Base-by-base conservation (phyloP, 2,113 vertebrate species). In the Melanerpes aurifrons region DNA sequence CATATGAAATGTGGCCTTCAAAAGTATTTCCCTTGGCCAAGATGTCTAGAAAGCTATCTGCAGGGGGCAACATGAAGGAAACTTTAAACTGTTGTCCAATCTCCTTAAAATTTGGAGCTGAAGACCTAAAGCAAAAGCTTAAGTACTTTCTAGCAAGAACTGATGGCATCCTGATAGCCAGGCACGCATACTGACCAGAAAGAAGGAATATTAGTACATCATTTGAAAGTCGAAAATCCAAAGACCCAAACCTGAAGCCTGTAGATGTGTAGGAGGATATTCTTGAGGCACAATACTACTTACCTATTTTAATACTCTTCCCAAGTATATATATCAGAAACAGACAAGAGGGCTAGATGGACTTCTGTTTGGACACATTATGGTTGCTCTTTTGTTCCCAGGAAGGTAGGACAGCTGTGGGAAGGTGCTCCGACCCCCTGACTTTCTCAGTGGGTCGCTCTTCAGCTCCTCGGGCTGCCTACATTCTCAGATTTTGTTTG, bases 341-440 rank as follows among this genome's bases (percentile, higher is more conserved):
- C 6, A 43, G n/a, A 29, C 0, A 9, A 83, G 40, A 28, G 25
- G 18, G 15, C 15, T 66, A 16, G 8, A 5, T 2, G 11, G 20
- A 48, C 13, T n/a, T 37, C 25, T 48, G 10, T 7, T 7, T 24
- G 11, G 66, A 58, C n/a, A 35, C 0, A 0, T 3, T 20, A 12
- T 4, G 2, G 40, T 9, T n/a, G 67, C 20, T 19, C 16, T 4
- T 31, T 9, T 2, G 1, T 40, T 13, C 20, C 26, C 40, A 61
- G 40, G 40, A 75, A 32, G 31, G 7, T 48, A 47, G 5, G 7
- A 10, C 47, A 64, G 26, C 28, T 56, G 21, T 20, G 8, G 53
- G 16, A 74, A 74, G 43, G 5, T 18, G 1, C 11, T 67, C 54
- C 37, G 69, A 13, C 40, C 86, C 37, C 18, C 24, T 53, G 66